Evolutionary conservation across 2,888 invertebrate species (phyloP), one percentile per base, ranked within the genome.

Genomic region (Gortyna flavago): DNA sequence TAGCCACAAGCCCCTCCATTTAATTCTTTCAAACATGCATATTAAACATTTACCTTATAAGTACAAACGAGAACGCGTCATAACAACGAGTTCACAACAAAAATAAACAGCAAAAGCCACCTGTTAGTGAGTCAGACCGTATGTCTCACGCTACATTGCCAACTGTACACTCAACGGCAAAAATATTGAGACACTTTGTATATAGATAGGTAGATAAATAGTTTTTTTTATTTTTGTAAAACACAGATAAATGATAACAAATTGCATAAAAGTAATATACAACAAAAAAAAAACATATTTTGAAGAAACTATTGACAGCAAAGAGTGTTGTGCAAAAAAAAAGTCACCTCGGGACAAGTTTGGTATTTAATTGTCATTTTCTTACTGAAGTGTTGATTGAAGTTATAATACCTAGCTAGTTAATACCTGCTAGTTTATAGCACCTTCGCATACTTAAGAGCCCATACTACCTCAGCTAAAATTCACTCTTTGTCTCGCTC

Each of bases 81-180:
- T 8, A 41, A 29, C 64, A 61, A 18, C 1, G 11, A 57, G 54
- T 77, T 57, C 38, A 64, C n/a, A 57, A 25, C 41, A 18, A 57
- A 83, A 83, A 80, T 69, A 68, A 59, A 83, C 77, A 41, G n/a
- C 0, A 0, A 2, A 41, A 3, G 13, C 59, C 79, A 79, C 61
- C 68, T 80, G 80, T 83, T 83, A 65, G 64, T 80, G 80, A 83
- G 35, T 80, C 80, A 80, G 11, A 16, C n/a, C 0, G 57, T 18
- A 41, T 77, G 83, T 51, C 80, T 44, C 57, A 83, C 29, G 16
- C 29, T 59, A 65, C 48, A 83, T 59, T 83, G 80, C 80, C 68
- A 80, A 77, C 64, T 66, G 79, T 79, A 79, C 59, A 51, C 25
- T 75, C 59, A 1, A 7, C 0, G 0, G 5, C 41, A 65, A 38